Evolutionary conservation across 2,113 vertebrate genomes (phyloP).

Genomic region (Oceanodroma tethys): DNA sequence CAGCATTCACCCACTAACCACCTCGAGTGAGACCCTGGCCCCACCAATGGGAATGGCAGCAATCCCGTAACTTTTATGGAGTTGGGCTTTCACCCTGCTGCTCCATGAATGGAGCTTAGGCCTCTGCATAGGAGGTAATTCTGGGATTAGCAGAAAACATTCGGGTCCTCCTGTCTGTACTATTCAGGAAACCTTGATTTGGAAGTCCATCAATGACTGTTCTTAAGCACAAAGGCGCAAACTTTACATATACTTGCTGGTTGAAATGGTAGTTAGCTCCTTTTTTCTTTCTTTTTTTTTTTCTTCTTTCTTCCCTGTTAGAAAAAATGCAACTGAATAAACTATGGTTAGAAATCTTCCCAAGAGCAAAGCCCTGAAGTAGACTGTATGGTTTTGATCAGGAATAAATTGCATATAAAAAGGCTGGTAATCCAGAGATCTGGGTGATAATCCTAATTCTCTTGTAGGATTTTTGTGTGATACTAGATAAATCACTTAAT

Average conservation of each 20-base stretch:
- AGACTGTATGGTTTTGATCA: neutral
- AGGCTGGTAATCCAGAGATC: neutral
- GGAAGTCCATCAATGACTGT: neutral
- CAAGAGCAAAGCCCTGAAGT: neutral
- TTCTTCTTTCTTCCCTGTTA: neutral
- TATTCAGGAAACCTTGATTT: neutral
- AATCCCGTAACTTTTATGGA: neutral
- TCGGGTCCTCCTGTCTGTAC: neutral
- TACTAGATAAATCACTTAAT: neutral
- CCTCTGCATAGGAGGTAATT: neutral
- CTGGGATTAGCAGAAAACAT: neutral
- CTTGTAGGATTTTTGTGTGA: neutral
- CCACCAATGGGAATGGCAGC: neutral
- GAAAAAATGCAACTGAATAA: neutral
- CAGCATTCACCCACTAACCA: neutral
- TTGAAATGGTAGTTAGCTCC: neutral
- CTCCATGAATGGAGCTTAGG: neutral
- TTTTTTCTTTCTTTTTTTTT: neutral
- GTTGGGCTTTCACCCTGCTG: neutral
- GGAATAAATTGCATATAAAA: neutral
- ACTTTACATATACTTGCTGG: neutral
- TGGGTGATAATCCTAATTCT: conserved; percentile 8
- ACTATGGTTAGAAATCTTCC: neutral
- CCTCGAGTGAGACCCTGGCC: neutral
- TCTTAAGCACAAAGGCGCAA: neutral